Evolutionary conservation across 1,140 invertebrate genomes (phyloP), one percentile per base, ranked within the genome.

Genomic region (Goniozus legneri): DNA sequence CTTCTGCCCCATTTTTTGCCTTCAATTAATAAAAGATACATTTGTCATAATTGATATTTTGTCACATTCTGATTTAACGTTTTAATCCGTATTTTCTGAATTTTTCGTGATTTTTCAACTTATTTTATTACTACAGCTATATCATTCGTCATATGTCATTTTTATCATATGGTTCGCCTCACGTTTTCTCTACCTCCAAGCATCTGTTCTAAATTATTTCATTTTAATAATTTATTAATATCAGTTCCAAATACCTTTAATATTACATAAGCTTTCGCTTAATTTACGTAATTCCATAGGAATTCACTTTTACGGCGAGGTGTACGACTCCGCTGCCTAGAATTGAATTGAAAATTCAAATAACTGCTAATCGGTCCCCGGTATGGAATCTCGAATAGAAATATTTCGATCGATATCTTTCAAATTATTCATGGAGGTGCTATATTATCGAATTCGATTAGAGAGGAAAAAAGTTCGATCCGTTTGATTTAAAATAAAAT

Each of bases 241-340:
- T 63, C 51, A 60, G 47, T 65, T 65, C 52, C 57, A 63, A 49
- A 60, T 44, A 62, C 60, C 54, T 68, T n/a, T 66, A 55, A 67
- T 65, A 67, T 64, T 52, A 71, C 55, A 65, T 66, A 67, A 74
- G 71, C 68, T 73, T 75, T 69, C 60, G 73, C 73, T 73, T 74
- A 58, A 60, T 69, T 70, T 72, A 64, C 64, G 55, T 69, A 62
- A 63, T 61, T 64, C 56, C 62, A 52, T 64, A 64, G 60, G 54
- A 62, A 60, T 46, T 57, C 56, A 65, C 47, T 63, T 59, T 39
- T 59, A 49, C 34, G 18, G 36, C 36, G 19, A 52, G 44, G 38
- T 43, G 22, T 24, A 33, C 50, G 50, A 52, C 33, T 52, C 44
- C 36, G 50, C 33, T 50, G 24, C 19, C 8, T 12, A 13, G 19